Conservation (phyloP, 2,888 invertebrate genomes). For the Orchestes rusci region DNA sequence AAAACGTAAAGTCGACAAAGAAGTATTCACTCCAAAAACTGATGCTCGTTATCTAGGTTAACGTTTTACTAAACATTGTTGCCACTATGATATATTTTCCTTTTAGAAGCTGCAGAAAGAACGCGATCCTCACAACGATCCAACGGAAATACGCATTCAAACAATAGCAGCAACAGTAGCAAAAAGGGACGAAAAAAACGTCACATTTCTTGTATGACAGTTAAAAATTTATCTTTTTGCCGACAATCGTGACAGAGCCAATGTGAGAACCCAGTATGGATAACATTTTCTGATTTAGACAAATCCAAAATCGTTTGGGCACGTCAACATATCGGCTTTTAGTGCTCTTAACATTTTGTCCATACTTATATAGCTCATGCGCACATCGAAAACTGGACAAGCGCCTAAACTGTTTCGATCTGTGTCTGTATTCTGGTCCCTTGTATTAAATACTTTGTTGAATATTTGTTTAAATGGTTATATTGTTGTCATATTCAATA, state of each 20-base stretch:
- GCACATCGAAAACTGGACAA: no score
- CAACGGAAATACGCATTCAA: slow-evolving; percentile 39
- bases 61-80: slow-evolving; percentile 6
- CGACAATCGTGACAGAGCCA: slow-evolving; percentile 52
- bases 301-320: no score
- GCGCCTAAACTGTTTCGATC: no score
- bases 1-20: no score
- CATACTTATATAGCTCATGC: no score
- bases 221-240: slow-evolving; percentile 54
- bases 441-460: slow-evolving; percentile 15
- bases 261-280: no score
- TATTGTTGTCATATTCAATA: slow-evolving; percentile 37
- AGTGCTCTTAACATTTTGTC: no score
- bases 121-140: slow-evolving; percentile 29
- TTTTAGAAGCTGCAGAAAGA: slow-evolving; percentile 23
- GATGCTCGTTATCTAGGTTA: no score
- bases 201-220: slow-evolving; percentile 52
- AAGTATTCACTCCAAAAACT: no score
- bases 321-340: no score
- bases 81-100: slow-evolving; percentile 1
- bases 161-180: slow-evolving; percentile 45
- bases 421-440: no score
- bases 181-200: slow-evolving; percentile 50
- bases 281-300: no score
- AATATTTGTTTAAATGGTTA: slow-evolving; percentile 28